Conservation (phyloP, 2,888 invertebrate species). For the Synanthedon tipuliformis region DNA sequence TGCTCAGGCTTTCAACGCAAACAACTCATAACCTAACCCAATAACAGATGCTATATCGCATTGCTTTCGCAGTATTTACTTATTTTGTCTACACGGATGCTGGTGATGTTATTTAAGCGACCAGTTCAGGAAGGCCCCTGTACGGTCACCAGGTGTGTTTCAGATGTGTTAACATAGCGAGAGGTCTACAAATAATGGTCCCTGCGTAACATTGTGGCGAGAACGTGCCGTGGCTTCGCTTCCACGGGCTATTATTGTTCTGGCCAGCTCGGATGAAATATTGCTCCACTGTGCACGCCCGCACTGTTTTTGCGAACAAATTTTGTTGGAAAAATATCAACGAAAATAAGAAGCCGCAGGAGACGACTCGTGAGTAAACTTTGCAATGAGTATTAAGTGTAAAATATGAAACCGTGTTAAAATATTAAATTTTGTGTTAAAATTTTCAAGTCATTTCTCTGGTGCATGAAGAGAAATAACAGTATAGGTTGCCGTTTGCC, state of each 20-base stretch:
- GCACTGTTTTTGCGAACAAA: constrained; percentile 60
- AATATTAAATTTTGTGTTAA: too few species aligned
- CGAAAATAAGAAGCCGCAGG: constrained; percentile 49
- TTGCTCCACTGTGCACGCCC: constrained; percentile 63
- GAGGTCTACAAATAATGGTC: constrained; percentile 35
- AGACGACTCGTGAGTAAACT: constrained; percentile 46
- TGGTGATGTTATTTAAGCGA: constrained; percentile 47
- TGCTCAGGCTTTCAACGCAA: constrained; percentile 46
- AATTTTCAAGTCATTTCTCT: too few species aligned
- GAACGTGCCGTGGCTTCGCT: constrained; percentile 68
- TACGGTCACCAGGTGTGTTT: not conserved
- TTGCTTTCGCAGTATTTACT: constrained; percentile 67
- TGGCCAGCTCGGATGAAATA: constrained; percentile 68
- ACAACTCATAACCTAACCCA: constrained; percentile 67
- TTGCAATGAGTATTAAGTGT: constrained; percentile 7
- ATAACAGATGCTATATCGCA: constrained; percentile 59
- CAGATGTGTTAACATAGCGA: constrained; percentile 7
- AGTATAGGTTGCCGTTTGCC: too few species aligned
- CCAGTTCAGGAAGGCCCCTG: constrained; percentile 31
- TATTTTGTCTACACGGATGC: constrained; percentile 70
- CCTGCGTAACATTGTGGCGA: constrained; percentile 57
- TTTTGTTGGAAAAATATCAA: constrained; percentile 59
- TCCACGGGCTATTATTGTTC: constrained; percentile 66
- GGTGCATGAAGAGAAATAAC: too few species aligned
- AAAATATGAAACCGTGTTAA: too few species aligned